Evolutionary conservation across 2,888 invertebrate species (phyloP), one percentile per base, ranked within the genome.

Genomic region (Mesorhabditis spiculigera): DNA sequence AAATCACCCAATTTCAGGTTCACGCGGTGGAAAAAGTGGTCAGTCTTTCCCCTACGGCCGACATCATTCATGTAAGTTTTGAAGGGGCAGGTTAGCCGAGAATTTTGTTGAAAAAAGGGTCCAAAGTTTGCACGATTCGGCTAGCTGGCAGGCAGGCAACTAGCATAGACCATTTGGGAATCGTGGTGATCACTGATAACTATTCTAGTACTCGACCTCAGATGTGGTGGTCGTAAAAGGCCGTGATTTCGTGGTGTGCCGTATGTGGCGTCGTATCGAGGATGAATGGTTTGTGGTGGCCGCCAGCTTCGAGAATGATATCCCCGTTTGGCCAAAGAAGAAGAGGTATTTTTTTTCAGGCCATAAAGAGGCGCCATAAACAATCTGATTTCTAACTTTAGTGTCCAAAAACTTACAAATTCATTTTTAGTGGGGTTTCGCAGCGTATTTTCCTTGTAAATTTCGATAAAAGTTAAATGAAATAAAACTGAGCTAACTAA

Each of bases 171-270:
- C 1, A 1, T 28, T 28, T 28, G 28, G 28, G 28, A 28, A 28
- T 28, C 10, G 8, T 8, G 8, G 4, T 5, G 45, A 16, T 5
- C 10, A 50, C 13, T 50, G 13, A 50, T 50, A 6, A 6, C 13
- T 62, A 6, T 65, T 68, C 61, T 63, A 72, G 72, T 72, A 72
- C 66, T 68, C 72, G 5, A 68, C 68, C 10, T 72, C 72, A 1
- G 72, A 72, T 44, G 72, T 72, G 5, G 72, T 66, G 10, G 70
- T 72, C 4, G 65, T 72, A 10, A 72, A 72, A 41, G 72, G 72
- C 4, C 42, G 68, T 10, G 72, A 72, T 63, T 70, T 72, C 50
- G 68, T 70, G 16, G 72, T 72, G 16, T 72, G 72, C 50, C 67
- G 72, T 13, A 70, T 72, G 67, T 70, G 67, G 66, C 63, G 72